A percentile compares a stretch with the other conserved stretches of the same genome.
phyloP scores from a whole-genome alignment of 1,140 invertebrate species.

The Venustaconcha ellipsiformis region DNA sequence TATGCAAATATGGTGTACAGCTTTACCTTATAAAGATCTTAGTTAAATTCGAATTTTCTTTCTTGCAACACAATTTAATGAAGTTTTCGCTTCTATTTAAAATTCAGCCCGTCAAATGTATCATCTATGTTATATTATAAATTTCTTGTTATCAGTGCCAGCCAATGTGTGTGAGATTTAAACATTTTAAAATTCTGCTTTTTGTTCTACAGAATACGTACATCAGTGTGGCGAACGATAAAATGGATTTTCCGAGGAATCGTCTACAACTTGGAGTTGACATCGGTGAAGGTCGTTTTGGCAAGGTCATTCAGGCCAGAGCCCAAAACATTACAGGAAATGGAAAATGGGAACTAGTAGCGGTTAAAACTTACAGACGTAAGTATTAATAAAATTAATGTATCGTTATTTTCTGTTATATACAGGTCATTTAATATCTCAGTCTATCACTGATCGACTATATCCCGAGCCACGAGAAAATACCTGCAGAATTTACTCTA shows the following conservation, averaged over 20 bases:
- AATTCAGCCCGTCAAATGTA: too few relatives aligned
- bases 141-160: too few relatives aligned
- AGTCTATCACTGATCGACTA: background rate
- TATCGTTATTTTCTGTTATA: background rate
- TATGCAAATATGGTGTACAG: too few relatives aligned
- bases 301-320: constrained; percentile 48
- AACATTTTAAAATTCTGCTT: too few relatives aligned
- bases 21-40: too few relatives aligned
- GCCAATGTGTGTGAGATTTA: too few relatives aligned
- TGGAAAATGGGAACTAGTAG: constrained; percentile 50
- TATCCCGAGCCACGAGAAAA: background rate
- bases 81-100: too few relatives aligned
- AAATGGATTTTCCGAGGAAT: constrained; percentile 38
- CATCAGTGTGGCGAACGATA: constrained; percentile 2
- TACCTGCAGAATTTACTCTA: background rate
- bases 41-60: too few relatives aligned
- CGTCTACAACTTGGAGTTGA: constrained; percentile 43
- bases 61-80: too few relatives aligned
- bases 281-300: constrained; percentile 55
- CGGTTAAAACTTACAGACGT: constrained; percentile 55
- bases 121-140: too few relatives aligned
- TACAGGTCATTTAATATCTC: background rate
- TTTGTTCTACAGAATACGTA: constrained; percentile 21
- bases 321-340: constrained; percentile 47
- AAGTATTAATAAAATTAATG: background rate